Conservation (phyloP, 2,113 vertebrate genomes). For the Lipotes vexillifer region DNA sequence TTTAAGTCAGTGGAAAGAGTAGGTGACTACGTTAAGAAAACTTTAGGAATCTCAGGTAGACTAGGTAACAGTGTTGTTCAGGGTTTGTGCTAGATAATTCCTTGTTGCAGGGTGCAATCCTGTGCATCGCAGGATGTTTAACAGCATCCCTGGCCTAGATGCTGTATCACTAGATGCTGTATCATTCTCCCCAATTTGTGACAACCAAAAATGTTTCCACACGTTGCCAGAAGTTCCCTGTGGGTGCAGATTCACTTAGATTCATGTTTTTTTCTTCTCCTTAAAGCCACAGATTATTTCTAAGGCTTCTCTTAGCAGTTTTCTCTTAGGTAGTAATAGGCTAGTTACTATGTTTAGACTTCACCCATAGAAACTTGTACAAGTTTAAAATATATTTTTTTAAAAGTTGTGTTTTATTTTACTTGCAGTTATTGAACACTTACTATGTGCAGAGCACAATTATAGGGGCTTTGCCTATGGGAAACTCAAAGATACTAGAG, state of each 20-base stretch:
- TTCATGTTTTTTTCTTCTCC: background rate
- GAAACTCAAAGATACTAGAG: background rate
- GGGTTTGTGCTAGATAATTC: background rate
- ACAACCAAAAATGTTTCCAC: background rate
- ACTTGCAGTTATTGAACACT: constrained; percentile 12
- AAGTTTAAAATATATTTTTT: background rate
- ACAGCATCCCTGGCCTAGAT: background rate
- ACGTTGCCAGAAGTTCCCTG: background rate
- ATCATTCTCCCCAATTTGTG: background rate
- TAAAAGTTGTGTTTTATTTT: background rate
- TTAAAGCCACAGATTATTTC: background rate
- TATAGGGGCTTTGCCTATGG: background rate
- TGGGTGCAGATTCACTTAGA: background rate
- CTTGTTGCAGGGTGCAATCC: background rate
- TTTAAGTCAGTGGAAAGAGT: background rate
- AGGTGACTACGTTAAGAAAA: background rate
- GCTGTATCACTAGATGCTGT: background rate
- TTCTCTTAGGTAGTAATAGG: background rate
- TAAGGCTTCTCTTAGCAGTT: background rate
- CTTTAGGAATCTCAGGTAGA: background rate
- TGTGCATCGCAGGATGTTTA: background rate
- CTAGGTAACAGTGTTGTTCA: background rate
- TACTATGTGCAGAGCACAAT: background rate
- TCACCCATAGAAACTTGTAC: background rate
- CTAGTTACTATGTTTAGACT: background rate